phyloP scores from a whole-genome alignment of 2,797 vertebrate genomes.

The Acanthis flammea region DNA sequence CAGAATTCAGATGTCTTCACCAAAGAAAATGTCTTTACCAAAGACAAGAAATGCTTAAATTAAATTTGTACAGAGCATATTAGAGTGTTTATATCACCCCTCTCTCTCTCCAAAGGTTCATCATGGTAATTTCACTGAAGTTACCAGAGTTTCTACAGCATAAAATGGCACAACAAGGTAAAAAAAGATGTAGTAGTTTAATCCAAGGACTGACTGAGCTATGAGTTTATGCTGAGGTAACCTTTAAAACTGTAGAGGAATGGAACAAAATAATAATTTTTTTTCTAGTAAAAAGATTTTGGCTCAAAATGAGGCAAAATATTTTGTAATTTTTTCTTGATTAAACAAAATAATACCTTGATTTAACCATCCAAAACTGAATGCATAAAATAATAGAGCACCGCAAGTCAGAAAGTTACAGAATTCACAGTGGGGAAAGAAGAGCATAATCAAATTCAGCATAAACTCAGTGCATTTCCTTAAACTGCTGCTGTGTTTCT shows the following conservation, averaged over 20 bases:
- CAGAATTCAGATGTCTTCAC: neutral
- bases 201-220: neutral
- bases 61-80: neutral
- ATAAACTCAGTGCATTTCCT: slow-evolving; percentile 20
- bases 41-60: neutral
- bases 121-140: neutral
- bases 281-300: slow-evolving; percentile 2
- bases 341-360: slow-evolving; percentile 46
- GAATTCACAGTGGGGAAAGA: slow-evolving; percentile 64
- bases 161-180: neutral
- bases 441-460: slow-evolving; percentile 3
- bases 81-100: neutral
- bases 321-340: neutral
- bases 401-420: slow-evolving; percentile 20
- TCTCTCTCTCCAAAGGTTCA: neutral
- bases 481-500: slow-evolving; percentile 14
- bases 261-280: neutral
- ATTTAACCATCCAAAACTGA: slow-evolving; percentile 49
- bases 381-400: slow-evolving; percentile 46
- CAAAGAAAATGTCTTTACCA: neutral
- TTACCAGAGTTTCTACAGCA: neutral
- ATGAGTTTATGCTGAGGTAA: neutral
- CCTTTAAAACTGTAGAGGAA: neutral
- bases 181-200: neutral
- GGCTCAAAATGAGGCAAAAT: slow-evolving; percentile 39